Conservation (phyloP, 2,113 vertebrate species). For the Brachyistius frenatus region DNA sequence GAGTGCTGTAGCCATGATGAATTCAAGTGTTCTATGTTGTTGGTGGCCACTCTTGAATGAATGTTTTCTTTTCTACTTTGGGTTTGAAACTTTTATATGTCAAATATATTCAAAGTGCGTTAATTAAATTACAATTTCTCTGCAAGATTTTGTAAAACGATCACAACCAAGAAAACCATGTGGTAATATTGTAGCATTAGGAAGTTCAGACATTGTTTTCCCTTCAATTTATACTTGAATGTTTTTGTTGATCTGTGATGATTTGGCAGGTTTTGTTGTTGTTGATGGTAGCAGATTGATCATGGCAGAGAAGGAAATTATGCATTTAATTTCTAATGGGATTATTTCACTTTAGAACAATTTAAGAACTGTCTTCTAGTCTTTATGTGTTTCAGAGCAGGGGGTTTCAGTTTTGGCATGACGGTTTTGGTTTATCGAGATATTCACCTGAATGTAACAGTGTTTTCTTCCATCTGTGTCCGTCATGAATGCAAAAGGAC, state of each 20-base stretch:
- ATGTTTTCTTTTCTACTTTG: constrained; percentile 40
- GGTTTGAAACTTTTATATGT: constrained; percentile 21
- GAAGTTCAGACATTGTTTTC: too few relatives aligned
- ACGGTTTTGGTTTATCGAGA: too few relatives aligned
- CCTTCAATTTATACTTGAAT: not conserved
- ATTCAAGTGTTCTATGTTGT: not conserved
- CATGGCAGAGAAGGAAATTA: constrained; percentile 8
- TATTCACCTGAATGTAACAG: too few relatives aligned
- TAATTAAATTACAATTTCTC: not conserved
- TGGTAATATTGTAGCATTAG: constrained; percentile 16
- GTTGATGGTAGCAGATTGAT: not conserved
- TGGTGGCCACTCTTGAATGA: constrained; percentile 14
- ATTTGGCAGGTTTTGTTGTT: constrained; percentile 5
- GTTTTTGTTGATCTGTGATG: constrained; percentile 12
- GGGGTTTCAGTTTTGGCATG: too few relatives aligned
- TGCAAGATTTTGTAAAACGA: constrained; percentile 4
- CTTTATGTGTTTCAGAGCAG: not conserved
- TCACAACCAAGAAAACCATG: constrained; percentile 1
- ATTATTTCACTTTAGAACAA: constrained; percentile 31
- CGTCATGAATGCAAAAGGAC: too few relatives aligned
- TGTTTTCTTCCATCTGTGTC: too few relatives aligned
- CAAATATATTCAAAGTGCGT: constrained; percentile 1
- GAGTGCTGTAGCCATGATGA: constrained; percentile 1
- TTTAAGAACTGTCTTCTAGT: constrained; percentile 5
- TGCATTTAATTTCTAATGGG: constrained; percentile 2